Percentiles rank a stretch among this genome's conserved stretches.
These are phyloP conservation scores for Rhabdophis nuchalis DNA, from an alignment of 2,797 vertebrate species.

Conservation along the genomic window DNA sequence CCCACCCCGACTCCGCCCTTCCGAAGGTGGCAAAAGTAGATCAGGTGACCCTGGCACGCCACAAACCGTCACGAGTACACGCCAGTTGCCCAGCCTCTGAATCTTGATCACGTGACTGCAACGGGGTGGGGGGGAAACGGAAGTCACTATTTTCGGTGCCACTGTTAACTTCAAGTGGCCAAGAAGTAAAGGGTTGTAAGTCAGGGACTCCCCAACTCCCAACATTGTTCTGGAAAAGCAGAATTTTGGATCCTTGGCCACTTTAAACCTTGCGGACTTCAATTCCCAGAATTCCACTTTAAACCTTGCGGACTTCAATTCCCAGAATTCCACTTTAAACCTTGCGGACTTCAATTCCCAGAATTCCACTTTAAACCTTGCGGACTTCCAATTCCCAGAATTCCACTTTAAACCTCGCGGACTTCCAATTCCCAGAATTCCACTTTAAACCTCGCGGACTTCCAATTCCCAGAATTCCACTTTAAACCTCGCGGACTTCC, in stretches of 20 bases:
- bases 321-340: neutral
- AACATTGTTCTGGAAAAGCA: neutral
- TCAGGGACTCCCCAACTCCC: neutral
- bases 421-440: neutral
- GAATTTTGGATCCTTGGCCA: neutral
- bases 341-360: neutral
- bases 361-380: neutral
- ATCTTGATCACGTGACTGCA: too few relatives aligned
- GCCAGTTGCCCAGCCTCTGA: neutral
- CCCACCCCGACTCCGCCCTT: rapidly evolving
- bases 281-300: neutral
- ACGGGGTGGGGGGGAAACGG: neutral
- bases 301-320: neutral
- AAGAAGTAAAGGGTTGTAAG: neutral
- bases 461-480: neutral
- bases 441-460: neutral
- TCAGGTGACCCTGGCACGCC: too few relatives aligned
- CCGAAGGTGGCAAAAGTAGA: neutral
- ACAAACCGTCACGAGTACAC: too few relatives aligned
- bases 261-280: neutral
- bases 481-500: neutral
- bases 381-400: neutral
- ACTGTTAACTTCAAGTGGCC: neutral
- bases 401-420: too few relatives aligned
- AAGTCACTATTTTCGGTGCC: neutral